Evolutionary conservation across 1,140 invertebrate genomes (phyloP), one percentile per base, ranked within the genome.

Genomic region (Aradophagus sp.): DNA sequence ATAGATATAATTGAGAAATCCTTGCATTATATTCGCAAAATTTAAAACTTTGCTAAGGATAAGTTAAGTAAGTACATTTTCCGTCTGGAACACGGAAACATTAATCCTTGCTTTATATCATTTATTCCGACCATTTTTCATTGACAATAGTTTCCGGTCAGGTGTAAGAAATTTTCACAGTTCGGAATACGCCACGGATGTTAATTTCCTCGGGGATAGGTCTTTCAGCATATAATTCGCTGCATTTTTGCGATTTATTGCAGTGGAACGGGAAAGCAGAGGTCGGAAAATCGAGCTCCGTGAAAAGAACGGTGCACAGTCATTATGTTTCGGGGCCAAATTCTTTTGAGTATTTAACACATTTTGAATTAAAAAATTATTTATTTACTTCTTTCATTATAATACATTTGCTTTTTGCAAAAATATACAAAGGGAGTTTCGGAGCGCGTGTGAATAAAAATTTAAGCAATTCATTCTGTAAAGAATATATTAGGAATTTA

Each of bases 141-240:
- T 32, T 23, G 23, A 31, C 45, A 36, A 10, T 17, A 26, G 31
- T 42, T 58, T 29, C 15, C 8, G 12, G 32, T 29, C 23, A 13
- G 20, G 47, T 14, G 38, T 2, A n/a, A 11, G 10, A 15, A 47
- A 48, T 32, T 47, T 44, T 45, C 17, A 27, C 16, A 26, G 16
- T 20, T 44, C 6, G 34, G 12, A 65, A 65, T 32, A 20, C 34
- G 19, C 59, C 11, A 10, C 12, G 52, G 31, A 50, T 67, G 63
- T 56, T 70, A 62, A 70, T 62, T 70, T 62, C 66, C 58, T 70
- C 50, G 14, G 58, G 58, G 58, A 70, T 58, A 56, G 36, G 66
- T 70, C 58, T 70, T 70, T 19, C 58, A 29, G 14, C 13, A 29
- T 44, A 56, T 62, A 70, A 70, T 58, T 62, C 23, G 56, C 50